Conservation (phyloP, 2,888 invertebrate genomes). For the Leptothorax acervorum region DNA sequence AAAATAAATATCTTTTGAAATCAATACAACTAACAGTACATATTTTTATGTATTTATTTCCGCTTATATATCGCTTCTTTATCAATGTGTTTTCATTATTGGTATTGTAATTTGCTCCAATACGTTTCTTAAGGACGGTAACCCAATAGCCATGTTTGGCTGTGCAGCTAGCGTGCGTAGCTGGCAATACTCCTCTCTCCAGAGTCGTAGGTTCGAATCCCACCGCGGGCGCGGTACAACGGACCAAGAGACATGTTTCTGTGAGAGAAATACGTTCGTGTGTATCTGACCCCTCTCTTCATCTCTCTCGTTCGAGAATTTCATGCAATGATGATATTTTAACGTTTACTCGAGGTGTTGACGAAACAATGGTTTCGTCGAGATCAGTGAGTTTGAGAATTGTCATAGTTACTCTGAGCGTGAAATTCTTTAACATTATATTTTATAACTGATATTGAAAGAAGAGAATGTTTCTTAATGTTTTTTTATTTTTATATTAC, state of each 20-base stretch:
- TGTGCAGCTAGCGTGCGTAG: constrained; percentile 66
- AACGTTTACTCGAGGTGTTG: constrained; percentile 72
- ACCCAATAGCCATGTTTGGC: constrained; percentile 54
- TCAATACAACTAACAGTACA: background rate
- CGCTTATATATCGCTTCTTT: background rate
- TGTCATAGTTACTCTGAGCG: constrained; percentile 84
- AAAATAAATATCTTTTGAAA: constrained; percentile 2
- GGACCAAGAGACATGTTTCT: too few species aligned
- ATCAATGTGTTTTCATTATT: background rate
- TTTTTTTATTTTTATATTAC: background rate
- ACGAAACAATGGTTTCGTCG: constrained; percentile 19
- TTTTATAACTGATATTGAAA: background rate
- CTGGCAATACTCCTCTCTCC: background rate
- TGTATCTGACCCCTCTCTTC: background rate
- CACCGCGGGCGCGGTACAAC: background rate
- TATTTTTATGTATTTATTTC: background rate
- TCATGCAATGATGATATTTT: constrained; percentile 79
- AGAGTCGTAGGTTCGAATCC: constrained; percentile 70
- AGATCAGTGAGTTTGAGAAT: constrained; percentile 34
- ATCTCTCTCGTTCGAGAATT: constrained; percentile 14
- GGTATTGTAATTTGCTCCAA: background rate
- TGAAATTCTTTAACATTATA: constrained; percentile 37
- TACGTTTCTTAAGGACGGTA: background rate
- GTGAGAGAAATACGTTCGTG: too few species aligned
- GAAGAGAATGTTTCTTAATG: background rate